Evolutionary conservation across 1,140 invertebrate genomes (phyloP).

Genomic region (Coptotermes formosanus): DNA sequence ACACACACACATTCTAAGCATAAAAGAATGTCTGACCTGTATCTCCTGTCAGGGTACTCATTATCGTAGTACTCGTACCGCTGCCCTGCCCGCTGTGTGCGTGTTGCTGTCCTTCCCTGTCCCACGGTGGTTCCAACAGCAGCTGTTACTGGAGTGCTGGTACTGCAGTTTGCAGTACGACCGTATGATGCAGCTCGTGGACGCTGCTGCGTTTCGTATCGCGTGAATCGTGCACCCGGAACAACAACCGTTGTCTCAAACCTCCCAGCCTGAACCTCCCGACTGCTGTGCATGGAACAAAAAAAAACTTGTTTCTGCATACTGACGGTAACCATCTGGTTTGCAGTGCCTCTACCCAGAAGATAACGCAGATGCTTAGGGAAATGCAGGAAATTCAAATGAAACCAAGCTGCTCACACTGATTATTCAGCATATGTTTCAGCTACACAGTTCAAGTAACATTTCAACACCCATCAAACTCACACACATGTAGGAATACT

Average conservation of each 20-base stretch:
- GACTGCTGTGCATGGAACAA: slow-evolving; percentile 37
- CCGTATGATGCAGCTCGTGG: slow-evolving; percentile 39
- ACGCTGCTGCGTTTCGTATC: slow-evolving; percentile 37
- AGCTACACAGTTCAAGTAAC: too few relatives aligned
- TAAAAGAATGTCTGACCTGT: slow-evolving; percentile 26
- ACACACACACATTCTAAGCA: background rate
- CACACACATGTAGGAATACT: too few relatives aligned
- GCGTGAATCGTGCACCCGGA: slow-evolving; percentile 47
- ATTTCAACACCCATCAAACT: too few relatives aligned
- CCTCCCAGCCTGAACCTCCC: slow-evolving; percentile 45
- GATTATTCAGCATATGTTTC: too few relatives aligned
- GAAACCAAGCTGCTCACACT: too few relatives aligned
- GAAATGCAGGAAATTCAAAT: too few relatives aligned
- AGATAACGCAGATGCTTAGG: too few relatives aligned
- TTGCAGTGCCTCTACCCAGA: too few relatives aligned
- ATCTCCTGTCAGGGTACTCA: slow-evolving; percentile 32
- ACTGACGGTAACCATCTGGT: too few relatives aligned
- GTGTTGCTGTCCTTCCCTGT: background rate
- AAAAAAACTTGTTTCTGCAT: too few relatives aligned
- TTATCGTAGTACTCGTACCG: slow-evolving; percentile 37
- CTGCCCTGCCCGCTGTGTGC: slow-evolving; percentile 41
- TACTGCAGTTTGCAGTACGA: slow-evolving; percentile 21
- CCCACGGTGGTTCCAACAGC: slow-evolving; percentile 12
- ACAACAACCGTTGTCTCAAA: slow-evolving; percentile 49
- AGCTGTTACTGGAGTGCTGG: background rate